Base-by-base conservation (phyloP, 1,140 invertebrate species). In the Palaemon carinicauda region DNA sequence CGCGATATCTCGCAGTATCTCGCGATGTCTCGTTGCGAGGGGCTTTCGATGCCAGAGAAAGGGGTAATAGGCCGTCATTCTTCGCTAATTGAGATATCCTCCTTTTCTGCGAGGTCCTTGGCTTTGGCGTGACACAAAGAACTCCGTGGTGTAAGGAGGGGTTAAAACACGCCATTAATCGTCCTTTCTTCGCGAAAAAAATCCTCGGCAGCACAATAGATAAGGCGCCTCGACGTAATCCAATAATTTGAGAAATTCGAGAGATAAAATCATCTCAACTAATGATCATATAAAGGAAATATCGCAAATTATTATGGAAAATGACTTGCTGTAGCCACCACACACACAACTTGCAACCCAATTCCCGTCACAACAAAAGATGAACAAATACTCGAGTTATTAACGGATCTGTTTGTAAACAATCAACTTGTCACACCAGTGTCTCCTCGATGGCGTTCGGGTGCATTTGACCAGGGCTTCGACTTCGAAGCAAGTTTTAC, bases 321-420 rank as follows among this genome's bases (percentile, higher is more conserved):
- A 54, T 82, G 80, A 82, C 80, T 82, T 82, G 80, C 80, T 82
- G 69, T 52, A 54, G 80, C 65, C 50, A 65, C 65, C 50, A 82
- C 65, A 73, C 65, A 50, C n/a, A 33, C 79, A 29, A 33, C 77
- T 41, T 80, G 80, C 60, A 52, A 71, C 60, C 60, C 80, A 53
- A 52, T 71, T 51, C 65, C 50, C 65, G 80, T 82, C 80, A 82
- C 80, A 82, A 82, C 80, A 82, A 71, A 73, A 73, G 80, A 29
- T 73, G 80, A 71, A 24, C 60, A 71, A 82, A 82, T 82, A 82
- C 33, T 69, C 80, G 80, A 81, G 79, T 69, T 71, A 73, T 82
- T 82, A 82, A 73, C 60, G 80, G 41, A 52, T 65, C 80, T 82
- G 80, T 82, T 82, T 82, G 80, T 82, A 82, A 71, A 82, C 80